Percentiles rank a stretch among this genome's conserved stretches.
Conservation (phyloP, 2,113 vertebrate species). For the Hippoglossus stenolepis region DNA sequence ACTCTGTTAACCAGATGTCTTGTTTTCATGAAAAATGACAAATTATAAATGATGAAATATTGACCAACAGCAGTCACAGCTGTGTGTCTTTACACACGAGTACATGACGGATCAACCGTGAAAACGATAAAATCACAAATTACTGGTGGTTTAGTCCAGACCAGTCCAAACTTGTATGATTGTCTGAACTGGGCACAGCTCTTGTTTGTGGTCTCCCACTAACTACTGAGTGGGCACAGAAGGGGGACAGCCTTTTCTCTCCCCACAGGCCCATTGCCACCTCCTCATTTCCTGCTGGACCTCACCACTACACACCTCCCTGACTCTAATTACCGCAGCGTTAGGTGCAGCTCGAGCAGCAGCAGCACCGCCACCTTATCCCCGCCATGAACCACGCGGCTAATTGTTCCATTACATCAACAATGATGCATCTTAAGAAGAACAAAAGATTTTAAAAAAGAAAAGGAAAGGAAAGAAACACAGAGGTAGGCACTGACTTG, state of each 20-base stretch:
- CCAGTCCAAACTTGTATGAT: constrained; percentile 94
- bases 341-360: constrained; percentile 63
- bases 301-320: constrained; percentile 88
- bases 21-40: neutral
- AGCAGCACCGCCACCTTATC: constrained; percentile 75
- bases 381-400: constrained; percentile 76
- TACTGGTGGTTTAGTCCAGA: constrained; percentile 89
- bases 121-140: constrained; percentile 89
- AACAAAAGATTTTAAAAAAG: constrained; percentile 71
- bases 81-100: constrained; percentile 4
- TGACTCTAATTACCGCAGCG: constrained; percentile 85
- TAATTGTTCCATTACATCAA: constrained; percentile 90
- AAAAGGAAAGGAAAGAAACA: constrained; percentile 53
- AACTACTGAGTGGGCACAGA: constrained; percentile 78
- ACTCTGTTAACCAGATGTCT: neutral
- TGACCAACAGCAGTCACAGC: constrained; percentile 12
- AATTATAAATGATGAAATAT: constrained; percentile 11
- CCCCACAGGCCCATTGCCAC: constrained; percentile 84
- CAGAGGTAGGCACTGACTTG: constrained; percentile 75
- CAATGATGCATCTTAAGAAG: constrained; percentile 76
- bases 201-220: constrained; percentile 92
- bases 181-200: constrained; percentile 91
- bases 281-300: constrained; percentile 91
- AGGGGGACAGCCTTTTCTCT: constrained; percentile 73
- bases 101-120: constrained; percentile 25